phyloP scores from a whole-genome alignment of 2,113 vertebrate species.

The human region GRCh38 chr9:41824501-41825000 shows the following conservation, averaged over 20 bases:
- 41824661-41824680: accelerated
- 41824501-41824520: neutral
- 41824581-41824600: no score
- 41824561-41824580: no score
- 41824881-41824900: neutral
- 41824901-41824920: neutral
- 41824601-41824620: accelerated
- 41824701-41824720: no score
- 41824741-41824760: no score
- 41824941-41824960: neutral
- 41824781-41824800: no score
- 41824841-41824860: neutral
- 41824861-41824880: neutral
- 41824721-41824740: no score
- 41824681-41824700: no score
- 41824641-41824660: no score
- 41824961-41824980: neutral
- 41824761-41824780: accelerated
- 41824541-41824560: no score
- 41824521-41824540: neutral
- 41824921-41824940: neutral
- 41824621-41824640: no score
- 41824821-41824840: no score
- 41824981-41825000: no score
- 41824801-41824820: accelerated